These are phyloP conservation scores for Drosophila kuntzei DNA, from an alignment of 2,888 invertebrate species.

Conservation along the genomic window DNA sequence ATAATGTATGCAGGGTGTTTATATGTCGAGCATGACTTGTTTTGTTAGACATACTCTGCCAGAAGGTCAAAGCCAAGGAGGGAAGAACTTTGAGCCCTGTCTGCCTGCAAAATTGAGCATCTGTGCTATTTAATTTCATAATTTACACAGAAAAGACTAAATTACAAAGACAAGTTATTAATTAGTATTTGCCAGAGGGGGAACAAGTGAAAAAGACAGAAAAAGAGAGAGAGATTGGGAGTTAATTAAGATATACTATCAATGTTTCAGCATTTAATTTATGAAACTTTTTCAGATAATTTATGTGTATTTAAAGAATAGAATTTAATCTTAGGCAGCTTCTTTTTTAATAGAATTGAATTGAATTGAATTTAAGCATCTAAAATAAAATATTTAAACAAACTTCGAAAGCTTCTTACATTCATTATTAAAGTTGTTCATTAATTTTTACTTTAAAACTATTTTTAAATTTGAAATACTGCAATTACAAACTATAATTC, in stretches of 20 bases:
- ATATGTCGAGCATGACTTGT: neutral
- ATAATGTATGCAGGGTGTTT: neutral
- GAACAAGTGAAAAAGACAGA: neutral
- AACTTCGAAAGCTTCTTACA: no score
- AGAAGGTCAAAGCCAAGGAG: neutral
- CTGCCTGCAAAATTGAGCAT: conserved; percentile 15
- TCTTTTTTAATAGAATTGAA: neutral
- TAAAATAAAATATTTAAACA: no score
- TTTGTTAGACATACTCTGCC: neutral
- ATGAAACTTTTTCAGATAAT: no score
- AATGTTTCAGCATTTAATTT: neutral
- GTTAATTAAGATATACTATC: neutral
- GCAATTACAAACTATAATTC: no score
- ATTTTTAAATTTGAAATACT: neutral
- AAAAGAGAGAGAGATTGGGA: neutral
- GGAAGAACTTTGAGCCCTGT: neutral
- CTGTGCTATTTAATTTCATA: conserved; percentile 23
- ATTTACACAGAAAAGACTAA: conserved; percentile 23
- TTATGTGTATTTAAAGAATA: neutral
- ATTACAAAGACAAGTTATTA: conserved; percentile 32
- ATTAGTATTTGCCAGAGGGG: conserved; percentile 20
- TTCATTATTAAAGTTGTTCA: no score
- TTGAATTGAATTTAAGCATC: no score
- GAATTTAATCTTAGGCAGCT: neutral
- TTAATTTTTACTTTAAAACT: neutral